Percentiles rank a stretch among this genome's conserved stretches.
These are phyloP conservation scores for Cremastinae sp. DNA, from an alignment of 2,888 invertebrate genomes.

Conservation along the genomic window DNA sequence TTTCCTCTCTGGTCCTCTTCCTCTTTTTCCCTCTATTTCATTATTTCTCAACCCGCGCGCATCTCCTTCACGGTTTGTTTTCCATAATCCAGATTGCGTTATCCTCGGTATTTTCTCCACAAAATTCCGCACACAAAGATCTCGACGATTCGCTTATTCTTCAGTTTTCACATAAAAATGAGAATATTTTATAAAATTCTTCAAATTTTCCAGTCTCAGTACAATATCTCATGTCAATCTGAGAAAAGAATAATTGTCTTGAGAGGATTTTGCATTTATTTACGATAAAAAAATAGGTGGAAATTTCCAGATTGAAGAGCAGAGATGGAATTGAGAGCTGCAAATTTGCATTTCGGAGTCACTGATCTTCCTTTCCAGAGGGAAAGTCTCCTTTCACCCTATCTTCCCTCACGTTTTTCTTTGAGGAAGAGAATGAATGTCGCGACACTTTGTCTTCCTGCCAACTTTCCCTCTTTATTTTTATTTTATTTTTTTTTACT, in stretches of 20 bases:
- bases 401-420: conserved; percentile 39
- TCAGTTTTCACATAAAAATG: not conserved
- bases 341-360: conserved; percentile 55
- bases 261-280: too few relatives aligned
- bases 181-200: not conserved
- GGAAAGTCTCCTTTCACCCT: conserved; percentile 27
- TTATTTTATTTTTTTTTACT: not conserved
- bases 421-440: conserved; percentile 49
- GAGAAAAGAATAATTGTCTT: too few relatives aligned
- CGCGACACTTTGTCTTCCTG: conserved; percentile 56
- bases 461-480: conserved; percentile 34
- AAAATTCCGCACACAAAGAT: not conserved
- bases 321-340: conserved; percentile 36
- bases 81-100: conserved; percentile 33
- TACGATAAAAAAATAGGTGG: conserved; percentile 16
- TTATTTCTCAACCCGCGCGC: conserved; percentile 14
- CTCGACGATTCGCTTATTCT: conserved; percentile 13
- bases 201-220: not conserved
- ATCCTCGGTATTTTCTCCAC: conserved; percentile 17
- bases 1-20: not conserved
- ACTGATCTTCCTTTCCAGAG: conserved; percentile 49
- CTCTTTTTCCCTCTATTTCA: conserved; percentile 17
- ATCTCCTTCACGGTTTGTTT: conserved; percentile 18
- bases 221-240: not conserved
- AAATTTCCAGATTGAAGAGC: conserved; percentile 4